phyloP scores from a whole-genome alignment of 2,888 invertebrate species.

The Alviniconcha strummeri region DNA sequence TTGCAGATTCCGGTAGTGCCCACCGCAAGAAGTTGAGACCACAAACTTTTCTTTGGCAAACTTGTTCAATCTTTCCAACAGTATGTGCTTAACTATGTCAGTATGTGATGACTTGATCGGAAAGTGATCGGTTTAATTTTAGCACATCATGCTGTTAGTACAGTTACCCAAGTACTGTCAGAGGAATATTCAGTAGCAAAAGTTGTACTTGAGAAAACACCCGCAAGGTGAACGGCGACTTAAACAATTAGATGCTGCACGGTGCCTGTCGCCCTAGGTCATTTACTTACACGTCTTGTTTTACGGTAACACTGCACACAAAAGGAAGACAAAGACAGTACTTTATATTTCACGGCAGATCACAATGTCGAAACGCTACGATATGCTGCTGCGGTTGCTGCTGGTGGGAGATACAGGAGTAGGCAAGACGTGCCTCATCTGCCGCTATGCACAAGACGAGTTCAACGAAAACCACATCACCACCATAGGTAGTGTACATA shows the following conservation, averaged over 20 bases:
- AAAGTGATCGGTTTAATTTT: background rate
- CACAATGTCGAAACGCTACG: constrained; percentile 60
- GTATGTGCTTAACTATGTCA: too few species aligned
- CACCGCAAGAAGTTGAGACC: too few species aligned
- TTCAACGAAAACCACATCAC: constrained; percentile 62
- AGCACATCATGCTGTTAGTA: background rate
- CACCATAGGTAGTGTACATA: constrained; percentile 57
- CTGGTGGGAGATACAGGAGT: constrained; percentile 65
- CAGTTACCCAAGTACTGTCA: background rate
- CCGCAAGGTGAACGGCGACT: background rate
- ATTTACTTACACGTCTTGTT: too few species aligned
- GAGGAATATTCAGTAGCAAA: background rate
- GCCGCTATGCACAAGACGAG: constrained; percentile 60
- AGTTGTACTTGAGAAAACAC: background rate
- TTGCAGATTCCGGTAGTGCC: constrained; percentile 7
- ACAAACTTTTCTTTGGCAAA: too few species aligned
- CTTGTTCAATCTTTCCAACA: too few species aligned
- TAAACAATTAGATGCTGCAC: background rate
- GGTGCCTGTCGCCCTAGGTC: too few species aligned
- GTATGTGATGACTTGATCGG: background rate
- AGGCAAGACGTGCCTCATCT: constrained; percentile 64
- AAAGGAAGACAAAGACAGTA: background rate
- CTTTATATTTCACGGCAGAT: background rate
- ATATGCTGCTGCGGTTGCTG: constrained; percentile 56
- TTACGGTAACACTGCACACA: too few species aligned